Conservation (phyloP, 2,113 vertebrate genomes). For the Stomatorhinus ivindoensis region DNA sequence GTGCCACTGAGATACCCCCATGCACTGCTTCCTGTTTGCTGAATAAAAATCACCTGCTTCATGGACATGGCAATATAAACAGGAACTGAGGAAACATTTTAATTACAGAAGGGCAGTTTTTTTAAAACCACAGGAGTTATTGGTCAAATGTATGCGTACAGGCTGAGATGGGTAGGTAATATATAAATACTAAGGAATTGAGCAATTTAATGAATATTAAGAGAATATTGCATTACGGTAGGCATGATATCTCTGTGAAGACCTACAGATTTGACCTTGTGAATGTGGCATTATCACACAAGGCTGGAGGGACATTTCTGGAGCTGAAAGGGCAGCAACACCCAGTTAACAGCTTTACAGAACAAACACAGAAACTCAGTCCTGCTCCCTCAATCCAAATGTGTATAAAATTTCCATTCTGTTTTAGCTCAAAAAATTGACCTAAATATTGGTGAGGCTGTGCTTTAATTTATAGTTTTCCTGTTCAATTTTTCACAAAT, state of each 20-base stretch:
- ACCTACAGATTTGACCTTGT: background rate
- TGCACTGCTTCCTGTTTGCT: too few species aligned
- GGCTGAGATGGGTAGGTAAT: background rate
- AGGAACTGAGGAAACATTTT: background rate
- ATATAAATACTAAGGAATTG: background rate
- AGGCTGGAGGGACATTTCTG: background rate
- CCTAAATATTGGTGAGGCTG: background rate
- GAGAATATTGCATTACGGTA: background rate
- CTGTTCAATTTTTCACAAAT: background rate
- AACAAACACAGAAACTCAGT: background rate
- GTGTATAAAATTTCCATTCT: background rate
- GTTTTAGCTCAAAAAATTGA: background rate
- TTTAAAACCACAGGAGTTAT: background rate
- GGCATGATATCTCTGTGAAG: background rate
- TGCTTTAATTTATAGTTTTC: background rate
- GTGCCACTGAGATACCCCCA: too few species aligned
- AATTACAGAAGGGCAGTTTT: background rate
- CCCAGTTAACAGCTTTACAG: background rate
- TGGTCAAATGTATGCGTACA: background rate
- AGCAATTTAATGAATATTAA: background rate
- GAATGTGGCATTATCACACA: background rate
- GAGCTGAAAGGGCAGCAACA: background rate
- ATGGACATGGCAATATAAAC: too few species aligned
- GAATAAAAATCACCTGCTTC: too few species aligned
- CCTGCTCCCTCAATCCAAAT: background rate